Evolutionary conservation across 2,888 invertebrate genomes (phyloP), one percentile per base, ranked within the genome.

Genomic region (Camptogramma bilineatum): DNA sequence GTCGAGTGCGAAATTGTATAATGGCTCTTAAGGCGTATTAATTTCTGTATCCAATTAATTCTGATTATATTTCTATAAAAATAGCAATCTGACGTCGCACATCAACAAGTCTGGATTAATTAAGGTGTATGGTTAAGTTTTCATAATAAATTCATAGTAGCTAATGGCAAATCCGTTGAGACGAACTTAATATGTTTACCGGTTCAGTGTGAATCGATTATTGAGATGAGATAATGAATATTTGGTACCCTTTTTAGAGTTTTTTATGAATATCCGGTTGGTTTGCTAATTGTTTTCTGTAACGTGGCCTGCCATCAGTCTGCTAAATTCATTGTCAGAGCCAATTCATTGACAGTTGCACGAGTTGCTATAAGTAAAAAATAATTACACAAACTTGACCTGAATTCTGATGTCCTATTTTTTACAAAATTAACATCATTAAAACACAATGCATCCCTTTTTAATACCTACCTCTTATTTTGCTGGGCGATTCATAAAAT

Each of bases 121-220:
- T 54, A 46, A 39, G 24, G 10, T 28, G 31, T 19, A 18, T 51
- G 47, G 52, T 51, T 46, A 55, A 55, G 10, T 47, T 31, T 58
- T 42, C 73, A 74, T 79, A 65, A 71, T 52, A 73, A 72, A 80
- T 78, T 80, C 79, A 80, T 72, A 61, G 70, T 64, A 64, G 68
- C 66, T 77, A 79, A 80, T 80, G 73, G 78, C 71, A 69, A 74
- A 75, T 71, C 73, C 62, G 64, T 69, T 69, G 68, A 60, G 68
- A 5, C 16, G 13, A 28, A 54, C n/a, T 50, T n/a, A 8, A 7
- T 31, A 47, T 17, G 10, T 9, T 39, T 10, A 18, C 18, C 10
- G 19, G 48, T 21, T 48, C 39, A 13, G 48, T 13, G 19, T 42
- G 9, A 1, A 16, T 53, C 9, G 16, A 48, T 56, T 48, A 34